Evolutionary conservation across 2,113 vertebrate species (phyloP).

Genomic region (Hiodon tergisus): DNA sequence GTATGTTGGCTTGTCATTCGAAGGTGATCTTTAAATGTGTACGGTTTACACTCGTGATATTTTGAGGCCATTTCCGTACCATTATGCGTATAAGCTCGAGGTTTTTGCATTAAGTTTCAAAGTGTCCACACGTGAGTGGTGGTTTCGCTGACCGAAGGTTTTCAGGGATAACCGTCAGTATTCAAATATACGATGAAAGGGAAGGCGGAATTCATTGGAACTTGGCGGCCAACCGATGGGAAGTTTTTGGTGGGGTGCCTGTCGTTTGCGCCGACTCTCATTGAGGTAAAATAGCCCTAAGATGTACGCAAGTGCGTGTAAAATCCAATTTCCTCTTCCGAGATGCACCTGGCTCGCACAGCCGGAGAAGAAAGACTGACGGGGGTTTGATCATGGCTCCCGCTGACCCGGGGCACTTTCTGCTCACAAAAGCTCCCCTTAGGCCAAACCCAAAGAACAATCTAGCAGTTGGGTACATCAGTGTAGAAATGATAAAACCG

Average conservation of each 20-base stretch:
- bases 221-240: no score
- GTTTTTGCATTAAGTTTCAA: no score
- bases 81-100: no score
- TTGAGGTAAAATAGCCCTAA: constrained; percentile 31
- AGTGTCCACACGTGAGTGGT: no score
- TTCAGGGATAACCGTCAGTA: no score
- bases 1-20: no score
- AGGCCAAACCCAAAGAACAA: background rate
- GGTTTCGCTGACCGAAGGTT: no score
- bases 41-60: no score
- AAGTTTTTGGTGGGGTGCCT: background rate
- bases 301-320: background rate
- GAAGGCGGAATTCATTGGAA: no score
- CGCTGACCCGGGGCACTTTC: background rate
- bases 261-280: constrained; percentile 32
- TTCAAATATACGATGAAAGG: no score
- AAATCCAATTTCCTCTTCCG: constrained; percentile 35
- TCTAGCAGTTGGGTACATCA: background rate
- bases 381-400: constrained; percentile 12
- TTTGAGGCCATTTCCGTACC: no score
- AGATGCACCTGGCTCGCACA: constrained; percentile 25
- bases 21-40: no score
- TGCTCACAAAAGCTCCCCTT: background rate
- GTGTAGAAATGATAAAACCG: background rate
- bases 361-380: background rate